These are phyloP conservation scores for Leptodirus hochenwartii DNA, from an alignment of 2,888 invertebrate genomes.

Conservation along the genomic window DNA sequence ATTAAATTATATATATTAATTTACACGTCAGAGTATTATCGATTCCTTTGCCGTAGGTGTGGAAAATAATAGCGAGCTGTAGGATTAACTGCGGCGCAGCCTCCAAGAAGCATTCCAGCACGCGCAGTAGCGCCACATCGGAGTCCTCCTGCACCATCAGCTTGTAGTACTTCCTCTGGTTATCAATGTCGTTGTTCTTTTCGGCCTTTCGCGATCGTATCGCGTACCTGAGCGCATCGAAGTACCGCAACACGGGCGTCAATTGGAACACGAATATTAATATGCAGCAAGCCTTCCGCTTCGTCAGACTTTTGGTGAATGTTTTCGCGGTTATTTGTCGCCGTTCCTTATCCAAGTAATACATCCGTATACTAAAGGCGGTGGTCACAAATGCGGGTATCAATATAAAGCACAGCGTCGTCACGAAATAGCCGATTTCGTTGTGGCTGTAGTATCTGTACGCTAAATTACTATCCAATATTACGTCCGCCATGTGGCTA, in stretches of 20 bases:
- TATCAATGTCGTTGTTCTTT: slow-evolving; percentile 33
- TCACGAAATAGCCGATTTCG: slow-evolving; percentile 40
- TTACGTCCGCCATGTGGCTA: slow-evolving; percentile 49
- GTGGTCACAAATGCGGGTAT: slow-evolving; percentile 60
- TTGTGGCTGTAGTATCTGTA: slow-evolving; percentile 38
- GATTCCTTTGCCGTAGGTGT: slow-evolving; percentile 28
- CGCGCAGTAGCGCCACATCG: slow-evolving; percentile 56
- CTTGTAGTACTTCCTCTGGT: slow-evolving; percentile 47
- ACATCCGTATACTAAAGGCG: slow-evolving; percentile 53
- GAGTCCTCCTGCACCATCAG: slow-evolving; percentile 65
- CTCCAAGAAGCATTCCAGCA: slow-evolving; percentile 66
- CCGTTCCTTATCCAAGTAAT: slow-evolving; percentile 34
- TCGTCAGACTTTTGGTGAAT: slow-evolving; percentile 38
- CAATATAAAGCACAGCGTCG: slow-evolving; percentile 51
- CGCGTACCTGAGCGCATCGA: slow-evolving; percentile 43
- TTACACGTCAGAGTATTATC: slow-evolving; percentile 24
- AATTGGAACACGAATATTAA: slow-evolving; percentile 49
- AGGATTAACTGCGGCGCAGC: slow-evolving; percentile 66
- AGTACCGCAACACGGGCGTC: slow-evolving; percentile 52
- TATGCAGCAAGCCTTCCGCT: slow-evolving; percentile 36
- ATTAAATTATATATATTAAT: slow-evolving; percentile 12
- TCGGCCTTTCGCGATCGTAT: slow-evolving; percentile 44
- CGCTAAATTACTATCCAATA: slow-evolving; percentile 50
- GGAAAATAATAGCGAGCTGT: slow-evolving; percentile 50
- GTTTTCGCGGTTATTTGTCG: slow-evolving; percentile 29